A percentile compares a stretch with the other conserved stretches of the same genome.
Conservation (phyloP, 1,140 invertebrate genomes). For the Aphelinus atriplicis region DNA sequence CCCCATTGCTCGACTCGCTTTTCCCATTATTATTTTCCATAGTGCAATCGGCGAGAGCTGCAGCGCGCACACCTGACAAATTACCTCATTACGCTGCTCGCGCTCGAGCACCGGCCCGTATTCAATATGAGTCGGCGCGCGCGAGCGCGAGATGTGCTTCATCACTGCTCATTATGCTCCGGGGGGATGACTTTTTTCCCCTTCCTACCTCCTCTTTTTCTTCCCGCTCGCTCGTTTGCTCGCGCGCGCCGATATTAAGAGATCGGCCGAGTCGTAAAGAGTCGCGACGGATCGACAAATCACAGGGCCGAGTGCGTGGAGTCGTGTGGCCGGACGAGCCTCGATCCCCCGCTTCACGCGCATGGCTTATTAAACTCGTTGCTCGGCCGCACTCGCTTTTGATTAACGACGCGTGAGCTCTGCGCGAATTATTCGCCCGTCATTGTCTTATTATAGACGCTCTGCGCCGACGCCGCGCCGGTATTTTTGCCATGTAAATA, state of each 20-base stretch:
- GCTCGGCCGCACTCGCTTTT: neutral
- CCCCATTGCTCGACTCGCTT: too few relatives aligned
- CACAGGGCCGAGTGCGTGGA: neutral
- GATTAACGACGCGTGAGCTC: too few relatives aligned
- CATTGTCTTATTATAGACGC: too few relatives aligned
- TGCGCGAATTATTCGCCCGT: too few relatives aligned
- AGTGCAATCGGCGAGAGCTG: neutral
- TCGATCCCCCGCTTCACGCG: too few relatives aligned
- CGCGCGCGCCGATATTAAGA: slow-evolving; percentile 5
- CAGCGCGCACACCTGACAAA: slow-evolving; percentile 12
- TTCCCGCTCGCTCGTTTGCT: too few relatives aligned
- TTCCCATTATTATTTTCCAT: slow-evolving; percentile 19
- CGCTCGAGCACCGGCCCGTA: neutral
- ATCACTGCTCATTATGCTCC: slow-evolving; percentile 18
- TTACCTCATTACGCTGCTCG: slow-evolving; percentile 19
- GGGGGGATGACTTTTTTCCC: too few relatives aligned
- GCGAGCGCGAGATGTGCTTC: neutral
- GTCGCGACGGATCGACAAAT: slow-evolving; percentile 15
- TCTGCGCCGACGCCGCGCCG: too few relatives aligned
- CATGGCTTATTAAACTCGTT: slow-evolving; percentile 20
- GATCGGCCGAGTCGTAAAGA: neutral
- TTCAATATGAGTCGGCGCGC: slow-evolving; percentile 5
- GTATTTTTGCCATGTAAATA: too few relatives aligned
- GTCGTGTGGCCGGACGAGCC: neutral
- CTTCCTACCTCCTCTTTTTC: too few relatives aligned